These are phyloP conservation scores for Sciurus vulgaris DNA, from an alignment of 2,797 vertebrate genomes.

Conservation along the genomic window DNA sequence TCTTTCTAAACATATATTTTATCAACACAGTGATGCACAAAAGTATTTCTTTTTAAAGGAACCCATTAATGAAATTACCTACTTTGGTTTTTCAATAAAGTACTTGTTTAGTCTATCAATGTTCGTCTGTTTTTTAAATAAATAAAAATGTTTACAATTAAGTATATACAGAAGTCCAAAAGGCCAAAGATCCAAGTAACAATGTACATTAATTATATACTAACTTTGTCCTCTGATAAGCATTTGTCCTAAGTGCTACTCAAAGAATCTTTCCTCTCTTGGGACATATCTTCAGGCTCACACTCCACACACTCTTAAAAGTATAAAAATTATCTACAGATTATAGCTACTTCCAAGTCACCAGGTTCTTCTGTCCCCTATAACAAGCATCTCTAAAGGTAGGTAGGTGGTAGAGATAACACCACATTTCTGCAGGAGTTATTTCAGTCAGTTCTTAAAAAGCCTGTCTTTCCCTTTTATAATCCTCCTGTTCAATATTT, in stretches of 20 bases:
- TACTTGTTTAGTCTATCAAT: constrained; percentile 22
- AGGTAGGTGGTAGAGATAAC: background rate
- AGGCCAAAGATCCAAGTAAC: background rate
- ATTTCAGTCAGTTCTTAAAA: background rate
- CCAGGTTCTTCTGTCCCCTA: background rate
- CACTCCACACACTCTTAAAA: background rate
- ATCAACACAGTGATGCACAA: background rate
- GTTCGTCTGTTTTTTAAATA: background rate
- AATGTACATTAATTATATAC: background rate
- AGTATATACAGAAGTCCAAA: background rate
- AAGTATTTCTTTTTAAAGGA: constrained; percentile 57
- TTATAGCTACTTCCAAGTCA: background rate
- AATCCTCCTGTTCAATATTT: background rate
- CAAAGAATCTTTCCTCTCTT: background rate
- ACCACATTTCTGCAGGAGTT: background rate
- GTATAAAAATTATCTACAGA: background rate
- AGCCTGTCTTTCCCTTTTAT: background rate
- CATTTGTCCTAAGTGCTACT: background rate
- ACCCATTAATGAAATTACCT: background rate
- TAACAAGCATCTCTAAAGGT: background rate
- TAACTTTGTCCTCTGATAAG: background rate
- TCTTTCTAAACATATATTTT: constrained; percentile 13
- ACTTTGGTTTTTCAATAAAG: background rate
- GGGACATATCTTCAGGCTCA: background rate
- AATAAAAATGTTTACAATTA: constrained; percentile 46